Evolutionary conservation across 2,888 invertebrate genomes (phyloP).

Genomic region (Drosophila antonietae): DNA sequence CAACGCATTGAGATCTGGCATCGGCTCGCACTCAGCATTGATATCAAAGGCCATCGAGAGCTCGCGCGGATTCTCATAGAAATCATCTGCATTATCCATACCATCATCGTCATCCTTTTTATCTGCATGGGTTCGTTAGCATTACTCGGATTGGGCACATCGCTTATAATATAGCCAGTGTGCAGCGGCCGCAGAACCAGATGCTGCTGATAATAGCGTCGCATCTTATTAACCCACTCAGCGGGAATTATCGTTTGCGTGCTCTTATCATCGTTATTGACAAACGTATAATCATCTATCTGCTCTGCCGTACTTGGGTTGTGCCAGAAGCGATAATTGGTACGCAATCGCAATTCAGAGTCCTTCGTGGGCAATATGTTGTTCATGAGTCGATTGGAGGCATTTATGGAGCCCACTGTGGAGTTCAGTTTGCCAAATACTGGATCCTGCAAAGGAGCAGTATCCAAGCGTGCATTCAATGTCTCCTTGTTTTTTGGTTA

Average conservation of each 20-base stretch:
- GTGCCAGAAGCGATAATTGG: conserved; percentile 81
- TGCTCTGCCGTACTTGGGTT: conserved; percentile 35
- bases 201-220: conserved; percentile 53
- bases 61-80: conserved; percentile 85
- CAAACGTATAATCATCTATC: conserved; percentile 63
- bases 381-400: conserved; percentile 87
- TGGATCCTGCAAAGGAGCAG: conserved; percentile 86
- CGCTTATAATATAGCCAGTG: conserved; percentile 81
- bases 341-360: conserved; percentile 81
- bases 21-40: conserved; percentile 87
- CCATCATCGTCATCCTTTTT: conserved; percentile 75
- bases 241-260: conserved; percentile 44
- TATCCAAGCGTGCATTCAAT: conserved; percentile 83
- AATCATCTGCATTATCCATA: conserved; percentile 82
- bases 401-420: conserved; percentile 87
- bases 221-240: conserved; percentile 68
- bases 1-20: conserved; percentile 84
- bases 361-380: conserved; percentile 86
- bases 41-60: conserved; percentile 88
- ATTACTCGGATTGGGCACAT: conserved; percentile 77
- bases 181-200: conserved; percentile 78
- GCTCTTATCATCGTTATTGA: conserved; percentile 21
- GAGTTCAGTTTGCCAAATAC: conserved; percentile 87
- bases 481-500: conserved; percentile 84
- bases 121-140: conserved; percentile 35